Evolutionary conservation across 2,888 invertebrate genomes (phyloP).

Genomic region (Steromphala cineraria): DNA sequence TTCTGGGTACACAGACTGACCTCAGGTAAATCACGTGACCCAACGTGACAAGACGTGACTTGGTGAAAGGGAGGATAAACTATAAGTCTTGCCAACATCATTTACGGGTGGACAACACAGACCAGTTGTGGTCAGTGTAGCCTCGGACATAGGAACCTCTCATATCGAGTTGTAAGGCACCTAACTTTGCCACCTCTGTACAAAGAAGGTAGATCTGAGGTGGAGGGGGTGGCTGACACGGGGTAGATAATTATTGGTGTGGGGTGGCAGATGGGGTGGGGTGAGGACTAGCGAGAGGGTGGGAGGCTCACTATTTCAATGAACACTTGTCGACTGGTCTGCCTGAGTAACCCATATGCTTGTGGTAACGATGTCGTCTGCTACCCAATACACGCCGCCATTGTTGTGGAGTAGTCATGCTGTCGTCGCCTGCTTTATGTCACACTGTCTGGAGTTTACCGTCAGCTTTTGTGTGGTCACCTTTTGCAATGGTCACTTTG

Average conservation of each 20-base stretch:
- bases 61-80: background rate
- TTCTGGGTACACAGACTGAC: background rate
- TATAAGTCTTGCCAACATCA: background rate
- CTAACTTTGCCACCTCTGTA: background rate
- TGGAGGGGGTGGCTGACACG: background rate
- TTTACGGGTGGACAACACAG: background rate
- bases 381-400: too few species aligned
- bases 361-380: too few species aligned
- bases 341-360: too few species aligned
- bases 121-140: background rate
- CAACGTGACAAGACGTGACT: background rate
- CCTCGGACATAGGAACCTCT: background rate
- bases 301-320: too few species aligned
- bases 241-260: slow-evolving; percentile 6
- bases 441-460: too few species aligned
- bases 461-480: too few species aligned
- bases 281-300: too few species aligned
- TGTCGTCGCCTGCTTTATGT: too few species aligned
- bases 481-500: too few species aligned
- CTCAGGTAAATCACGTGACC: background rate
- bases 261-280: background rate
- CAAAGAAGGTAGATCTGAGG: background rate
- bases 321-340: too few species aligned
- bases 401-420: too few species aligned
- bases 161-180: background rate